Base-by-base conservation (phyloP, 2,797 vertebrate genomes). In the Tadarida brasiliensis region DNA sequence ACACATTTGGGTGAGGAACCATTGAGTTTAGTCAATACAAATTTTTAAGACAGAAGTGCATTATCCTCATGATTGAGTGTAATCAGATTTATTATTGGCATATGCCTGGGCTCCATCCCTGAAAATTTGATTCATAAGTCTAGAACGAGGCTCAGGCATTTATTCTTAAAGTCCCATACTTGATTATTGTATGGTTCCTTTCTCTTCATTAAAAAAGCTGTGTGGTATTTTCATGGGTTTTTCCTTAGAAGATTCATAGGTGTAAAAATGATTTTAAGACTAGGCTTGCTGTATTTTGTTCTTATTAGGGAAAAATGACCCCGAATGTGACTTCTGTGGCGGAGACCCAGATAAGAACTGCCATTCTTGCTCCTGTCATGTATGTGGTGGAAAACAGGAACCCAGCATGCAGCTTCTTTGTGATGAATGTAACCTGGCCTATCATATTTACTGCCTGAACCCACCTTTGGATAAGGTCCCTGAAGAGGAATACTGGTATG, bases 341-440 rank as follows among this genome's bases (percentile, higher is more conserved):
- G 99, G 99, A 73, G 99, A 99, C 97, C 99, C 99, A 11, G 99
- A 99, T 7, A 98, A 98, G 0, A 99, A 99, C 97, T 99, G 99
- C 78, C 99, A 99, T 3, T 99, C 99, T 98, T 99, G 99, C 97
- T 99, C 99, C 3, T 99, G 99, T 98, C 99, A 99, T 89, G 98
- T 99, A 94, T 99, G 99, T 82, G 99, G 99, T 54, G 99, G 99
- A 71, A 99, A 99, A 97, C 99, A 99, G 97, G 99, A 99, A 80
- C 99, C 99, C 95, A 99, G 99, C 98, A 99, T 99, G 99, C 99
- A 99, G 97, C 99, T 99, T 98, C 98, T 99, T 11, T 99, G 99
- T 97, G 99, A 99, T 90, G 99, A 99, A 98, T 99, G 99, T 98
- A 99, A 99, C 98, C 99, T 99, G 99, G 99, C 99, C 83, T 99